Evolutionary conservation across 2,113 vertebrate species (phyloP).

Genomic region (Dasyornis broadbenti): DNA sequence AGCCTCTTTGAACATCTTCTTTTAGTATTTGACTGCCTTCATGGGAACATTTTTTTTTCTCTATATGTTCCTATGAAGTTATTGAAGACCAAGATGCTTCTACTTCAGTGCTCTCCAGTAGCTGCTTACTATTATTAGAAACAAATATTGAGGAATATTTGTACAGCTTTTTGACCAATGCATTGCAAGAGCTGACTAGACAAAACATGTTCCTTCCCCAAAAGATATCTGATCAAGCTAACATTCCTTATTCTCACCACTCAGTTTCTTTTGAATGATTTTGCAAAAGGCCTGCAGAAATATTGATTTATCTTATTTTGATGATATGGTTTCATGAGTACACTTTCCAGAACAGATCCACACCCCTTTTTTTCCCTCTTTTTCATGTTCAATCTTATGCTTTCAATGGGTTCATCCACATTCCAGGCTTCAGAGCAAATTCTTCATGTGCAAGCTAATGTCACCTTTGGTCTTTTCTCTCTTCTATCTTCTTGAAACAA

Average conservation of each 20-base stretch:
- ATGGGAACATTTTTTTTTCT: background rate
- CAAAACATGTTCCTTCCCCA: background rate
- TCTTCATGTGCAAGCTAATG: background rate
- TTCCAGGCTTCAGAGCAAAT: background rate
- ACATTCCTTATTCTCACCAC: background rate
- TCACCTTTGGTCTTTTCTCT: background rate
- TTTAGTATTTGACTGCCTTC: background rate
- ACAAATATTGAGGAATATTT: background rate
- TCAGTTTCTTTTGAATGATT: background rate
- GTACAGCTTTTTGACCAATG: background rate
- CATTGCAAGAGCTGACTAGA: background rate
- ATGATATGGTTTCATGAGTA: background rate
- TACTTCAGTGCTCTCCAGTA: background rate
- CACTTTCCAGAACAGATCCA: background rate
- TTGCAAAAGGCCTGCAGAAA: background rate
- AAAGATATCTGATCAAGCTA: background rate
- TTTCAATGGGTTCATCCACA: background rate
- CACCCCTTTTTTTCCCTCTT: fast-evolving
- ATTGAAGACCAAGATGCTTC: background rate
- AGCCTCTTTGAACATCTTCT: background rate
- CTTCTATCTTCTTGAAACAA: background rate
- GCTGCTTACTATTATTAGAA: background rate
- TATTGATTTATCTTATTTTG: background rate
- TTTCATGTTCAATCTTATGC: background rate
- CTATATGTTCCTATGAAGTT: background rate